Conservation (phyloP, 2,888 invertebrate genomes). For the Molanna angustata region DNA sequence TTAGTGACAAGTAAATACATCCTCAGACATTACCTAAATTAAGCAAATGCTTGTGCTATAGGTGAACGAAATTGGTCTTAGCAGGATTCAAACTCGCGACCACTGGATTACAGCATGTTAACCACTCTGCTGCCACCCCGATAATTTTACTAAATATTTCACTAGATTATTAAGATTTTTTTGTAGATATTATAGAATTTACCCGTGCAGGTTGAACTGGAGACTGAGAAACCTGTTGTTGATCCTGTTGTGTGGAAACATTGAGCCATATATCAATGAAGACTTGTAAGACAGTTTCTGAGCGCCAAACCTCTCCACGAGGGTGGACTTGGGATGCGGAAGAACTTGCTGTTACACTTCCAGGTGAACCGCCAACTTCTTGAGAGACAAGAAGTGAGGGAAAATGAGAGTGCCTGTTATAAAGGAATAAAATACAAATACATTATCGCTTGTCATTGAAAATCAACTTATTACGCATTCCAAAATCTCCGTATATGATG, state of each 20-base stretch:
- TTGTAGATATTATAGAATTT: too few species aligned
- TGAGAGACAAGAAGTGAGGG: slow-evolving; percentile 48
- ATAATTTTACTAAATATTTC: too few species aligned
- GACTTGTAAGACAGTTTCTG: slow-evolving; percentile 78
- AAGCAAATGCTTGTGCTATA: too few species aligned
- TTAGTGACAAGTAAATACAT: too few species aligned
- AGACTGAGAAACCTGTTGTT: background rate
- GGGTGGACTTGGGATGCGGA: slow-evolving; percentile 55
- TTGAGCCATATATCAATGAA: slow-evolving; percentile 83
- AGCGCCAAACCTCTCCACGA: slow-evolving; percentile 76
- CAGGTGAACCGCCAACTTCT: slow-evolving; percentile 45
- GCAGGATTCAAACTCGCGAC: too few species aligned
- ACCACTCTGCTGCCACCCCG: too few species aligned
- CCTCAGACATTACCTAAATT: too few species aligned
- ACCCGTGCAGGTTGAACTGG: background rate
- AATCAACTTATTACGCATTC: too few species aligned
- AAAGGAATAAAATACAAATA: background rate
- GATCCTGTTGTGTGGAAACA: slow-evolving; percentile 45
- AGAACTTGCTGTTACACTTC: slow-evolving; percentile 11
- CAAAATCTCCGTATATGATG: too few species aligned
- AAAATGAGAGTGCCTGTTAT: slow-evolving; percentile 44
- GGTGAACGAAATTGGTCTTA: too few species aligned
- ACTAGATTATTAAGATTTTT: too few species aligned
- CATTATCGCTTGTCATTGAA: background rate
- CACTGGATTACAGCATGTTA: too few species aligned